phyloP scores from a whole-genome alignment of 2,113 vertebrate species.

The Turnix velox region DNA sequence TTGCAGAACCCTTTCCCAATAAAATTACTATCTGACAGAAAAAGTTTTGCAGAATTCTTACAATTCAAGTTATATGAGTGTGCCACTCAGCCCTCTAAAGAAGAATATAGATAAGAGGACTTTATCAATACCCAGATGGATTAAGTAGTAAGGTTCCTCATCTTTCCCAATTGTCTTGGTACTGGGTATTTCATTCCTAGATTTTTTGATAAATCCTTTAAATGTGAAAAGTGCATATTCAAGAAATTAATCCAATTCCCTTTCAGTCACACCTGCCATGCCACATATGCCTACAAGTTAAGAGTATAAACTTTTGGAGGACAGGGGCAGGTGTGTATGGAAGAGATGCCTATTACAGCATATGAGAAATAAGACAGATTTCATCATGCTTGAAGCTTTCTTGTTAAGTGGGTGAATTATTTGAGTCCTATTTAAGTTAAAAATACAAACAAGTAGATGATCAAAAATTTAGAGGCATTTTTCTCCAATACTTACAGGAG shows the following conservation, averaged over 20 bases:
- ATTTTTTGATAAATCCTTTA: background rate
- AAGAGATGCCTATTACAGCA: accelerated
- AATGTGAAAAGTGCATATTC: background rate
- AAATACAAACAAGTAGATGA: background rate
- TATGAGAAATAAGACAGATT: background rate
- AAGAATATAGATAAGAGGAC: background rate
- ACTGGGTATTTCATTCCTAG: background rate
- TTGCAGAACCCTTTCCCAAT: background rate
- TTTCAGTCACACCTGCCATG: background rate
- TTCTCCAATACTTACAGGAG: background rate
- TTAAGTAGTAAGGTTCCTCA: background rate
- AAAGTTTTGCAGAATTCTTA: background rate
- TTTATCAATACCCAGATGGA: background rate
- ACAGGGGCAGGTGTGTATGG: background rate
- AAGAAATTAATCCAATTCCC: background rate
- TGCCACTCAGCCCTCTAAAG: background rate
- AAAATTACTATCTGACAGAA: background rate
- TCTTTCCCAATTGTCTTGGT: background rate
- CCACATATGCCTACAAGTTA: background rate
- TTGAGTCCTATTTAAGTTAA: background rate
- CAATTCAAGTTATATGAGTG: background rate
- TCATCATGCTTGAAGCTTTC: background rate
- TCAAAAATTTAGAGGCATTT: background rate
- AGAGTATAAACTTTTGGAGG: background rate
- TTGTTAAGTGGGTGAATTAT: background rate